Base-by-base conservation (phyloP, 2,797 vertebrate species). In the Sphenodon punctatus region DNA sequence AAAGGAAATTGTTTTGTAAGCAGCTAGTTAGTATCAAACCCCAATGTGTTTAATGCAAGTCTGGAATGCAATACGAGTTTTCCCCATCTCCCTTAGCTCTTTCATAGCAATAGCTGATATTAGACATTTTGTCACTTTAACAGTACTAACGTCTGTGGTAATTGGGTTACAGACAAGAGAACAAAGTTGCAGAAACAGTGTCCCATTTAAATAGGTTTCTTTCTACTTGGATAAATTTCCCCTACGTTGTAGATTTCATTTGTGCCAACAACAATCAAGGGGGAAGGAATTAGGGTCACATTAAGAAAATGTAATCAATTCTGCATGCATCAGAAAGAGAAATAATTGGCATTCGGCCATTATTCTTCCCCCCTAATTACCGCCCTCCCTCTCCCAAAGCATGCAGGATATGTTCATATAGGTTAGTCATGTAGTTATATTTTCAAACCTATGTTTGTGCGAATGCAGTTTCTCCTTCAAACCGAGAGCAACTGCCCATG, bases 81-180 rank as follows among this genome's bases (percentile, higher is more conserved):
- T 60, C 39, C 58, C 61, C 22, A 39, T 30, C 19, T 19, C 0
- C 0, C 43, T 45, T 51, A 30, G 78, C 32, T n/a, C 19, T 70
- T 45, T 14, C 25, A 20, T 0, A 6, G n/a, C 30, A 63, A 67
- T 5, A 67, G 34, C n/a, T 60, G 30, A 72, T 16, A 32, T 58
- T 58, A 12, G 46, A 63, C 75, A 7, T 46, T 25, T 6, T 5
- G 30, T 67, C 22, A 58, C 60, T 78, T 74, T 34, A 79, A 3
- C 15, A 72, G 32, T 22, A 49, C 22, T 22, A 22, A 84, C 43
- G 19, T 56, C 43, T 0, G 0, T 1, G 1, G 10, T 48, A 78
- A 58, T 75, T 71, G 58, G 48, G 30, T 48, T 9, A 1, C 38
- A 67, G 60, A 42, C 56, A 81, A 74, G n/a, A 78, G 77, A 87